These are phyloP conservation scores for Porites rus DNA, from an alignment of 92 coral and sea anemone species.

Conservation along the genomic window DNA sequence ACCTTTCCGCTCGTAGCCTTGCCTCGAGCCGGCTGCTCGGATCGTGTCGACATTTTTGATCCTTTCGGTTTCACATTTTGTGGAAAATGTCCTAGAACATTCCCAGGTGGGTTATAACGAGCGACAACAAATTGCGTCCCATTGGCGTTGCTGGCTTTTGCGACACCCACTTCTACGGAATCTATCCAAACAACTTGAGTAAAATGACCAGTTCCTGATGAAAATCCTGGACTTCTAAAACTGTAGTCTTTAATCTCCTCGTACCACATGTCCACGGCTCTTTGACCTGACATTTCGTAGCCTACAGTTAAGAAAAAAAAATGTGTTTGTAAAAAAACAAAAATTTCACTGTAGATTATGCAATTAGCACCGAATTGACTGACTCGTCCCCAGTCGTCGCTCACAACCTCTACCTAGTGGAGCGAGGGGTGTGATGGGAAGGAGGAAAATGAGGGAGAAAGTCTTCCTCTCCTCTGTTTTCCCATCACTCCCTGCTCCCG, in stretches of 20 bases:
- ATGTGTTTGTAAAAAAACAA: too few relatives aligned
- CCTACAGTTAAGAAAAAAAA: constrained; percentile 51
- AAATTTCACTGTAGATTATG: too few relatives aligned
- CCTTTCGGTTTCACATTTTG: constrained; percentile 92
- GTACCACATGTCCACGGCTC: constrained; percentile 99
- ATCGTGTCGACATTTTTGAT: constrained; percentile 70
- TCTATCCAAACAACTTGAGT: constrained; percentile 97
- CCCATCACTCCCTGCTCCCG: too few relatives aligned
- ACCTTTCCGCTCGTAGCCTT: constrained; percentile 39
- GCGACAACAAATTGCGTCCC: constrained; percentile 99
- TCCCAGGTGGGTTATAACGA: constrained; percentile 94
- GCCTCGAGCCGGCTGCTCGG: constrained; percentile 56
- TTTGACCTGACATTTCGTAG: constrained; percentile 84
- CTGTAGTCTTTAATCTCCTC: constrained; percentile 94
- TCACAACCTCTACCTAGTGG: too few relatives aligned
- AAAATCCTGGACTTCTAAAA: constrained; percentile 90
- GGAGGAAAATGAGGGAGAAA: too few relatives aligned
- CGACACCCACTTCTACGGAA: constrained; percentile 89
- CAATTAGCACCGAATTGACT: too few relatives aligned
- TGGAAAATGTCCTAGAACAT: constrained; percentile 94
- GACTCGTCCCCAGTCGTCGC: too few relatives aligned
- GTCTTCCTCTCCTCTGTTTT: too few relatives aligned
- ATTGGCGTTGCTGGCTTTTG: constrained; percentile 86
- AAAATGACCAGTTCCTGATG: constrained; percentile 97
- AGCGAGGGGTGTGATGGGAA: too few relatives aligned